phyloP scores from a whole-genome alignment of 2,113 vertebrate genomes.

The Camelus dromedarius region DNA sequence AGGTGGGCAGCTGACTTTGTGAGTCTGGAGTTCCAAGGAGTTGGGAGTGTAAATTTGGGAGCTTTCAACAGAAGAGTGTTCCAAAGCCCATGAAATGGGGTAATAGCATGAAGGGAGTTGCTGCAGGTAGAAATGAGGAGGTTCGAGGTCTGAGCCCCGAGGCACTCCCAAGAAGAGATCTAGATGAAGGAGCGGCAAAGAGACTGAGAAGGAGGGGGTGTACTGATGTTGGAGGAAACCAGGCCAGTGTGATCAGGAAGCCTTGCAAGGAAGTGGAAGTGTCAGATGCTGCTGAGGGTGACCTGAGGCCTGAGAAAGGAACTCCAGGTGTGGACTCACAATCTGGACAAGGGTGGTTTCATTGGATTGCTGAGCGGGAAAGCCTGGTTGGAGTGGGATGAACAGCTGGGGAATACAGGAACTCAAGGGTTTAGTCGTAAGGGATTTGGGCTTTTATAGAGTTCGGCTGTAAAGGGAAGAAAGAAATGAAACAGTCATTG shows the following conservation, averaged over 20 bases:
- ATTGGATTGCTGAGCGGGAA: background rate
- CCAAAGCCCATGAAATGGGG: background rate
- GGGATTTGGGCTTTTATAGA: background rate
- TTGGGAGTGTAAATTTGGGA: background rate
- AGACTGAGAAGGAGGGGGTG: background rate
- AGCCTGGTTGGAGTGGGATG: background rate
- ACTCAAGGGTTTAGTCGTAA: accelerated
- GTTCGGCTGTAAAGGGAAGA: background rate
- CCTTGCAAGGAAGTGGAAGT: background rate
- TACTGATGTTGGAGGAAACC: background rate
- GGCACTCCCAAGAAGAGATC: background rate
- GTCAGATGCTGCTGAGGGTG: accelerated
- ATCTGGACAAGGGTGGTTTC: background rate
- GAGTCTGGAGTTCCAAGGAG: background rate
- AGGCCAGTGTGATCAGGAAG: background rate
- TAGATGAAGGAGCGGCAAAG: background rate
- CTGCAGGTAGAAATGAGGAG: accelerated
- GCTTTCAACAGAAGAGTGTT: background rate
- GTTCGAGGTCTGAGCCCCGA: background rate
- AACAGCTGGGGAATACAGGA: background rate
- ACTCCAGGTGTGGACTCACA: accelerated
- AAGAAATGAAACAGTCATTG: too few species aligned
- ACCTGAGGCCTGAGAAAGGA: background rate
- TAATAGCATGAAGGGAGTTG: background rate
- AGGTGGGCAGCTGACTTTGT: background rate